Evolutionary conservation across 1,140 invertebrate genomes (phyloP), one percentile per base, ranked within the genome.

Genomic region (Trinorchestia longiramus): DNA sequence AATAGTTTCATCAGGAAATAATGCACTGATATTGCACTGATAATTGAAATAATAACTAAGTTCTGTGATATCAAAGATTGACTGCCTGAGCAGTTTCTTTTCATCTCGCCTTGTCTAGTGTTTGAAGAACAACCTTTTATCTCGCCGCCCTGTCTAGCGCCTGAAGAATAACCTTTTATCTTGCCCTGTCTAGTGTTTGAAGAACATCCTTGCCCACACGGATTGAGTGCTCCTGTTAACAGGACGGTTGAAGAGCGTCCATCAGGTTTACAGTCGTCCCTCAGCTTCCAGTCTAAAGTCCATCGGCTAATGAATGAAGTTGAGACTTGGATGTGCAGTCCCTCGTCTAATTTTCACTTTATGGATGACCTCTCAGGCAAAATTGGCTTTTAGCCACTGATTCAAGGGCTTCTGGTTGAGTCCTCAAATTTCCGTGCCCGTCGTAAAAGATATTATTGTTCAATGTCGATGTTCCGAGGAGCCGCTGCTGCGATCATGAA

Each of bases 281-380:
- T 36, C 62, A 77, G 36, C 62, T 77, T 36, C 1, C 62, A 77
- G 62, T 15, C 62, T 77, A 36, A 77, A 77, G 62, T 77, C 62
- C 62, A 77, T 77, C 36, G 62, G 62, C 62, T 77, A 77, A 77
- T 77, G 62, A 77, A 77, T 77, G 62, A 77, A 77, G 62, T 77
- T 77, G 62, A 77, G 62, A 77, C 15, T 77, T 77, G 62, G 62
- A 77, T 77, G 62, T 77, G 28, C 62, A 77, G 62, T 77, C 36
- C 62, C 15, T 77, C 62, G 62, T 77, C 62, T 77, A 28, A 77
- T 77, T 77, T 77, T 77, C 62, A 77, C 62, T 77, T 77, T 77
- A 77, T 77, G 62, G 62, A 77, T 77, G 62, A 77, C 62, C 62
- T 36, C 11, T 36, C 62, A 77, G 62, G 62, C 62, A 36, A 77